Base-by-base conservation (phyloP, 2,113 vertebrate genomes). In the Lathamus discolor region DNA sequence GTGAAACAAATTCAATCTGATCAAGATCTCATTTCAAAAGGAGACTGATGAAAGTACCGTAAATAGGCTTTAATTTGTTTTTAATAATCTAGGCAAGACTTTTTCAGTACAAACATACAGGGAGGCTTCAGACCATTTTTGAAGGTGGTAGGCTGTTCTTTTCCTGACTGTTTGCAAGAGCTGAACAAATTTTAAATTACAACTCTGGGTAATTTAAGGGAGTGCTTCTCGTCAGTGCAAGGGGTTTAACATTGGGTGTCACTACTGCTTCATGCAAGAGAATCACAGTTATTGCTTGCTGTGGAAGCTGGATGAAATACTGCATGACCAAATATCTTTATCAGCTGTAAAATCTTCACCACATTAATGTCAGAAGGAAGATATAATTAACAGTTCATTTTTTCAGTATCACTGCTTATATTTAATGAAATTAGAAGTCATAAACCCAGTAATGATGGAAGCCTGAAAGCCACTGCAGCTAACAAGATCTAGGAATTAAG, bases 171-270 rank as follows among this genome's bases (percentile, higher is more conserved):
- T 10, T 11, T 85, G 13, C 22, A 51, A 67, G 9, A 74, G 7
- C 23, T 55, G 25, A 87, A 46, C 8, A 35, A 33, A 79, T 79
- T 81, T 74, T 57, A n/a, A 63, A 66, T 61, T 10, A 19, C 14
- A 59, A 24, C 22, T 59, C 33, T 4, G 9, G 22, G 57, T 35
- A 59, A 59, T 15, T 35, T 35, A n/a, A n/a, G 13, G 33, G 33
- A 59, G 33, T 61, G 55, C 52, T 66, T 84, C 76, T 80, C 14
- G 54, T 94, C 51, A 95, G 43, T 73, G 28, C n/a, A 44, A 28
- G 16, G 6, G 1, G 46, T 95, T 90, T 77, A 67, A 51, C 97
- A 91, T 94, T 77, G 93, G 94, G 72, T 97, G 98, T 96, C 98
- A 91, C 83, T 81, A 24, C 93, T 95, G 96, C 52, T 95, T 96